phyloP scores from a whole-genome alignment of 2,113 vertebrate genomes.

The Notarius lentiginosus region DNA sequence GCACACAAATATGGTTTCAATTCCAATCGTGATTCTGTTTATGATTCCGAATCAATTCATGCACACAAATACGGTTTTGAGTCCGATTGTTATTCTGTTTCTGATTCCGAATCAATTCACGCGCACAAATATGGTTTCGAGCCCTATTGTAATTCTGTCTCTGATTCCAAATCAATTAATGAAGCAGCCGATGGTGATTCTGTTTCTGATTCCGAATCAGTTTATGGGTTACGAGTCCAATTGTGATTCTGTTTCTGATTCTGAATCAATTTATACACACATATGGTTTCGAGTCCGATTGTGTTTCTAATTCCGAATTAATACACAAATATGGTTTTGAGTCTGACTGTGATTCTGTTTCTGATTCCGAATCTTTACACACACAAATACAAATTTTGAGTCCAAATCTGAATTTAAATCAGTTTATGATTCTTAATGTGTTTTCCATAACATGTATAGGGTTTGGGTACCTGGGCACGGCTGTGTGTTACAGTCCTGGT shows the following conservation, averaged over 20 bases:
- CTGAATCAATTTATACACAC: neutral
- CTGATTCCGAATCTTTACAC: neutral
- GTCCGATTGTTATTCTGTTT: neutral
- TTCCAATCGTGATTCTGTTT: too few species aligned
- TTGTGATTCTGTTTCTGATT: neutral
- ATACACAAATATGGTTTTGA: neutral
- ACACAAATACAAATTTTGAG: neutral
- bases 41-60: too few species aligned
- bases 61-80: too few species aligned
- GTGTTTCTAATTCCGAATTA: neutral
- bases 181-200: neutral
- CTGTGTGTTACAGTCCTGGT: constrained; percentile 87
- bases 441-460: neutral
- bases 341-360: neutral
- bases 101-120: neutral
- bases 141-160: neutral
- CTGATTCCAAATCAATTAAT: neutral
- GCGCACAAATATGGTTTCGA: neutral
- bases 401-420: neutral
- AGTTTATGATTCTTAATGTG: neutral
- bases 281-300: neutral
- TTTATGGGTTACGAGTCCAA: neutral
- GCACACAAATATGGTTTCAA: neutral
- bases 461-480: constrained; percentile 76
- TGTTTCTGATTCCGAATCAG: neutral